Conservation (phyloP, 1,140 invertebrate genomes). For the Diprion similis region DNA sequence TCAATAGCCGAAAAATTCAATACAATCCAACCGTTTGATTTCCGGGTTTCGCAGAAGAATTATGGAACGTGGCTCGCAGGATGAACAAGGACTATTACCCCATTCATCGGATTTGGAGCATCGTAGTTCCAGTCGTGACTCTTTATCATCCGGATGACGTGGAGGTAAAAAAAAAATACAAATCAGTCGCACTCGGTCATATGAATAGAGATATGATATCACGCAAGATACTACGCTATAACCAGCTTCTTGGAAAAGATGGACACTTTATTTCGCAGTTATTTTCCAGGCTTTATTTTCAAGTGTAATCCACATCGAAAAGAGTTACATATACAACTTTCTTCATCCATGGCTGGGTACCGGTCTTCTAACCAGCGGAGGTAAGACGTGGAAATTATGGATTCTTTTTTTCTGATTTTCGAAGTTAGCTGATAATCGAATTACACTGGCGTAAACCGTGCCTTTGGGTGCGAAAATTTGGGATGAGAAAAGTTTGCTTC, state of each 20-base stretch:
- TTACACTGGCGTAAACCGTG: no score
- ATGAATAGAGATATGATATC: no score
- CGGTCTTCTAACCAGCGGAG: slow-evolving; percentile 69
- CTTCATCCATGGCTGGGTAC: slow-evolving; percentile 72
- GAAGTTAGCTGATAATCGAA: no score
- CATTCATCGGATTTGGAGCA: slow-evolving; percentile 35
- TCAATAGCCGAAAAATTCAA: no score
- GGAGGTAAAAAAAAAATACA: slow-evolving; percentile 31
- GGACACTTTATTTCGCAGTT: slow-evolving; percentile 19
- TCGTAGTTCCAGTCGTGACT: slow-evolving; percentile 22
- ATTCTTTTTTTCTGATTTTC: background rate
- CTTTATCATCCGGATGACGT: slow-evolving; percentile 43
- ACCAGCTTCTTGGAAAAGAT: slow-evolving; percentile 24
- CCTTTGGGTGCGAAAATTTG: no score
- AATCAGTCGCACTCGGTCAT: no score
- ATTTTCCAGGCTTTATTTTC: slow-evolving; percentile 37
- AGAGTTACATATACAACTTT: slow-evolving; percentile 67
- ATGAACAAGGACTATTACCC: slow-evolving; percentile 40
- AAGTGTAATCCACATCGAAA: slow-evolving; percentile 65
- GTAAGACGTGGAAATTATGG: slow-evolving; percentile 29
- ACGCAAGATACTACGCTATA: slow-evolving; percentile 28
- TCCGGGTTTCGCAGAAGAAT: background rate
- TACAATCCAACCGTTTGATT: background rate
- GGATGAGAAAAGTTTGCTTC: background rate
- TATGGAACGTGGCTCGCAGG: slow-evolving; percentile 23